A percentile compares a stretch with the other conserved stretches of the same genome.
These are phyloP conservation scores for Parapsyche elsis DNA, from an alignment of 1,140 invertebrate genomes.

Conservation along the genomic window DNA sequence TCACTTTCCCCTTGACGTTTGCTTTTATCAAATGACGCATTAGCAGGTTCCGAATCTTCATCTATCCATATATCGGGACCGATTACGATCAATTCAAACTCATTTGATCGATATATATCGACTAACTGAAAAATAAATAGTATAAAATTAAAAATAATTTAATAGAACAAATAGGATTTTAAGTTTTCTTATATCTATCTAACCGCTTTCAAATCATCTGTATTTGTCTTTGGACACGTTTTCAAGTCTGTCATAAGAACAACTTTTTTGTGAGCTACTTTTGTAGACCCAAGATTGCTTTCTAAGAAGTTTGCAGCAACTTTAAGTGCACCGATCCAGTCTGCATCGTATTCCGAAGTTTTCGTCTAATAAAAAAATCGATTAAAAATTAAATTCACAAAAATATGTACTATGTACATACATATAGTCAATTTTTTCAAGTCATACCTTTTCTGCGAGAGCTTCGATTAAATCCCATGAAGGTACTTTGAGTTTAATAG, in stretches of 20 bases:
- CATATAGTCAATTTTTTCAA: no score
- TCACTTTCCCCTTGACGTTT: constrained; percentile 33
- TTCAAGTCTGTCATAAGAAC: constrained; percentile 65
- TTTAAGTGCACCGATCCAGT: constrained; percentile 64
- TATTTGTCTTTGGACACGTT: constrained; percentile 56
- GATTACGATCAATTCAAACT: constrained; percentile 63
- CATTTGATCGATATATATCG: constrained; percentile 60
- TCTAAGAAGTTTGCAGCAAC: constrained; percentile 62
- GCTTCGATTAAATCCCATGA: constrained; percentile 48
- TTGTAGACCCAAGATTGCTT: constrained; percentile 57
- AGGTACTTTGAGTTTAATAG: constrained; percentile 23
- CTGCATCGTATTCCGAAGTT: constrained; percentile 60
- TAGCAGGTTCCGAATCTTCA: constrained; percentile 52
- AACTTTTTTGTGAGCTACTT: constrained; percentile 61
- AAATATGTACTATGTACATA: no score
- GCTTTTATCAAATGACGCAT: neutral
- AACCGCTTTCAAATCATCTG: constrained; percentile 57
- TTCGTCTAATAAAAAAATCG: constrained; percentile 57
- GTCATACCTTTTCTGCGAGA: constrained; percentile 46
- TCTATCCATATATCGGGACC: constrained; percentile 59
- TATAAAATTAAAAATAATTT: neutral
- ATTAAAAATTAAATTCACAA: no score
- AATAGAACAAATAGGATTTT: neutral
- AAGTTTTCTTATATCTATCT: constrained; percentile 16
- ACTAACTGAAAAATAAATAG: constrained; percentile 55